Percentiles rank a stretch among this genome's conserved stretches.
Evolutionary conservation across 2,888 invertebrate genomes (phyloP).

Genomic region (Agrotis segetum): DNA sequence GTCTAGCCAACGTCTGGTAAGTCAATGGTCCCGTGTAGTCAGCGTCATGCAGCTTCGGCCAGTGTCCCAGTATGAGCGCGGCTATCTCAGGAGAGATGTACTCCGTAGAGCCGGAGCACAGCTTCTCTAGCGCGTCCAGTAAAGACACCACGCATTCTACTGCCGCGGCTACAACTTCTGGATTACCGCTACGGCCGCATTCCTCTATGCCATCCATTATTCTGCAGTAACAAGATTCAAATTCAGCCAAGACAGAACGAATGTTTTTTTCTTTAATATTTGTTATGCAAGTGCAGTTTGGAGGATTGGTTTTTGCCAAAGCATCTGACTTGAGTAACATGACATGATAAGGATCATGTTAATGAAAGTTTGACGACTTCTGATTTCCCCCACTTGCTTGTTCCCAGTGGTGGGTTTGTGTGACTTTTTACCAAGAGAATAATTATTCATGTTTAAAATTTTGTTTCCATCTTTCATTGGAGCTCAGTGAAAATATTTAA

Average conservation of each 20-base stretch:
- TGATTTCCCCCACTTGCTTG: too few relatives aligned
- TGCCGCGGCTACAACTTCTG: constrained; percentile 94
- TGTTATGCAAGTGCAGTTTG: too few relatives aligned
- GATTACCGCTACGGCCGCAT: constrained; percentile 95
- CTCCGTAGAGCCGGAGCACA: constrained; percentile 93
- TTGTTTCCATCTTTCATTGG: too few relatives aligned
- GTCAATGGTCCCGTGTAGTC: constrained; percentile 96
- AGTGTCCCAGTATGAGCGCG: constrained; percentile 92
- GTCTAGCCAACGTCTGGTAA: constrained; percentile 95
- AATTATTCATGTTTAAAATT: too few relatives aligned
- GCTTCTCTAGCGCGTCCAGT: constrained; percentile 95
- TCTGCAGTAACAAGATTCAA: constrained; percentile 78
- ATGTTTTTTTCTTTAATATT: too few relatives aligned
- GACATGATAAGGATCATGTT: too few relatives aligned
- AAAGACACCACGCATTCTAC: constrained; percentile 96
- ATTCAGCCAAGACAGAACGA: neutral
- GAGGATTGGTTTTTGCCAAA: too few relatives aligned
- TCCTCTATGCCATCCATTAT: constrained; percentile 98
- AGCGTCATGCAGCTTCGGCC: constrained; percentile 93
- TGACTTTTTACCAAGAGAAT: too few relatives aligned
- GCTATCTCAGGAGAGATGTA: constrained; percentile 78
- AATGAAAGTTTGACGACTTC: too few relatives aligned
- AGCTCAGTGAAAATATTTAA: too few relatives aligned
- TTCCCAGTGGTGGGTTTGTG: too few relatives aligned
- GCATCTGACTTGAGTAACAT: too few relatives aligned